A percentile compares a stretch with the other conserved stretches of the same genome.
Evolutionary conservation across 2,888 invertebrate species (phyloP).

Genomic region (Clitarchus hookeri): DNA sequence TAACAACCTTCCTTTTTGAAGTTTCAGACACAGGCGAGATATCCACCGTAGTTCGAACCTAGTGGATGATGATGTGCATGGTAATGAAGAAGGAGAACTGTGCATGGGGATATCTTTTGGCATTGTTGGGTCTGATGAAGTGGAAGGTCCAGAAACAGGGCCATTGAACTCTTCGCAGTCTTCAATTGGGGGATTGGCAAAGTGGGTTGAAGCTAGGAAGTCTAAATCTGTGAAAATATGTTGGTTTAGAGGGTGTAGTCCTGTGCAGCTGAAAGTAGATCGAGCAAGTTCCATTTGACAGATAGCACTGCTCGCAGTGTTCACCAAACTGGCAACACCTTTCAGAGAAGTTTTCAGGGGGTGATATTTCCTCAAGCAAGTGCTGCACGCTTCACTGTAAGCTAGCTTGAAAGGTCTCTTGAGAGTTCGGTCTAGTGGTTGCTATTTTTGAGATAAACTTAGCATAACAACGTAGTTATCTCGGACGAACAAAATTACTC

Average conservation of each 20-base stretch:
- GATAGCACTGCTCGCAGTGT: background rate
- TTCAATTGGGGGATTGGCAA: no score
- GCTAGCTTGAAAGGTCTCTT: background rate
- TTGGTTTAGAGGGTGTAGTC: background rate
- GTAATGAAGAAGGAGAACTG: no score
- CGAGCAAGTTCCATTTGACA: slow-evolving; percentile 5
- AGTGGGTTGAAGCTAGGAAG: background rate
- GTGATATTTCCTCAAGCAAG: background rate
- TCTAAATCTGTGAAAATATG: background rate
- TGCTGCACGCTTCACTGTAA: background rate
- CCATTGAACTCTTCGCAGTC: no score
- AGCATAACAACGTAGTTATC: background rate
- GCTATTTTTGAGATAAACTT: background rate
- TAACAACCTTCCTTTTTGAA: no score
- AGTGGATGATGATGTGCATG: no score
- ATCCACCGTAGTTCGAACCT: no score
- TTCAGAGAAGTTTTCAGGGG: background rate
- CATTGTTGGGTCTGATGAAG: no score
- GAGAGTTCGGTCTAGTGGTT: background rate
- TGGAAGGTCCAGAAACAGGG: no score
- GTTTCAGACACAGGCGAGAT: no score
- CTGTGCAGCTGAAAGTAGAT: background rate
- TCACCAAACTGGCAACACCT: background rate
- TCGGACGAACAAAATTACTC: no score
- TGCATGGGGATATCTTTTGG: no score